Conservation (phyloP, 1,140 invertebrate species). For the Anagrus nilaparvatae region DNA sequence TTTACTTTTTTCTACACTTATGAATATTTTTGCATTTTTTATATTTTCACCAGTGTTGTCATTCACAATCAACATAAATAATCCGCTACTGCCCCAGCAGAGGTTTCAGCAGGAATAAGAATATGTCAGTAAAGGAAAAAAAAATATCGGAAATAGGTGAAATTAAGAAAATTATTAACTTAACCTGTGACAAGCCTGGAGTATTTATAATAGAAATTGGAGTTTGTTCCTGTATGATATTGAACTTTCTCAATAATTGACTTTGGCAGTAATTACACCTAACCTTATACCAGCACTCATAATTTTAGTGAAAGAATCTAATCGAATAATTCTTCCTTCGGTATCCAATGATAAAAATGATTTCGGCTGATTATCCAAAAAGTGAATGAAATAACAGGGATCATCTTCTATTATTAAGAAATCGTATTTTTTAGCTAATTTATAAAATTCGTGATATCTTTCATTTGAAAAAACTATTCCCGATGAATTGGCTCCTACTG, state of each 20-base stretch:
- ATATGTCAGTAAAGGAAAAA: no score
- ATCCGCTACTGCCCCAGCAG: no score
- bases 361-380: conserved; percentile 39
- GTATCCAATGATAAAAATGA: conserved; percentile 52
- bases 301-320: conserved; percentile 58
- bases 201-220: conserved; percentile 45
- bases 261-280: conserved; percentile 46
- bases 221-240: conserved; percentile 45
- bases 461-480: conserved; percentile 41
- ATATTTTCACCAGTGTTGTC: no score
- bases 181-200: conserved; percentile 49
- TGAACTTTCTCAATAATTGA: conserved; percentile 33
- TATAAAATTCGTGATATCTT: conserved; percentile 46
- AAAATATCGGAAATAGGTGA: conserved; percentile 15
- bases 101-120: no score
- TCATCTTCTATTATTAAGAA: conserved; percentile 57
- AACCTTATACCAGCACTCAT: conserved; percentile 45
- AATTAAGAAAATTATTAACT: conserved; percentile 1
- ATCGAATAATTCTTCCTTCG: conserved; percentile 51
- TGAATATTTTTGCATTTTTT: no score
- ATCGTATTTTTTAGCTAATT: conserved; percentile 48
- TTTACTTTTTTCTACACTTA: no score
- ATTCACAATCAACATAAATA: no score
- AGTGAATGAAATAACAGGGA: conserved; percentile 53
- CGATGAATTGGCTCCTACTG: conserved; percentile 52